Evolutionary conservation across 1,140 invertebrate species (phyloP), one percentile per base, ranked within the genome.

Genomic region (Ceratosolen fusciceps): DNA sequence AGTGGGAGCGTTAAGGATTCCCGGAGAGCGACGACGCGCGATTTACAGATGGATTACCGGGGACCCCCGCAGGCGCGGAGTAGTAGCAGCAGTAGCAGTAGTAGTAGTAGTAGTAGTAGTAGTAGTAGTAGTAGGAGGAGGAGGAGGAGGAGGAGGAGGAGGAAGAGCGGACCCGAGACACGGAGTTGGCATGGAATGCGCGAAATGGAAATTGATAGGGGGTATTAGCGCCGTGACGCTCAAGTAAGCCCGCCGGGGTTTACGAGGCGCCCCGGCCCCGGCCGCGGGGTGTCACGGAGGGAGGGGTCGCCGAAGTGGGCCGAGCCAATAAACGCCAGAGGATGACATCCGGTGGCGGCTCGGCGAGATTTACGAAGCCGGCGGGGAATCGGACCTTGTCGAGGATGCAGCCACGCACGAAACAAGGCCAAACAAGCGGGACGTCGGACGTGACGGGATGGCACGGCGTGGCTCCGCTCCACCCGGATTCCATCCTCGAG

Each of bases 181-280:
- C 5, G 37, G 10, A 26, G 26, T 37, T 24, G 77, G 54, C 26
- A 29, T 29, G 52, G 70, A 60, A 71, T 56, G 78, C 43, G 39
- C 70, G 62, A 72, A 80, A 80, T 76, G 79, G 72, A 71, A 80
- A 76, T 76, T 77, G 73, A 80, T 76, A 67, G 26, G 62, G 79
- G 56, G 74, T 71, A 47, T 68, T 58, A 49, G 24, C 52, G 49
- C 16, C 10, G 56, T 24, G 21, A 8, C 65, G 73, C 62, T 75
- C 58, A 75, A 71, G 74, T 79, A 65, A 73, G 70, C 70, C 54
- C 39, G 31, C 68, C 9, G 2, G 56, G 73, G 49, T 56, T 43
- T n/a, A n/a, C n/a, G 39, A 43, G 39, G 39, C 39, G 12, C 39
- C 39, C 5, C 12, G 39, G 39, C 39, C 5, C 39, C 39, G 39